Percentiles rank a stretch among this genome's conserved stretches.
phyloP scores from a whole-genome alignment of 2,888 invertebrate species.

The Zaprionus obscuricornis region DNA sequence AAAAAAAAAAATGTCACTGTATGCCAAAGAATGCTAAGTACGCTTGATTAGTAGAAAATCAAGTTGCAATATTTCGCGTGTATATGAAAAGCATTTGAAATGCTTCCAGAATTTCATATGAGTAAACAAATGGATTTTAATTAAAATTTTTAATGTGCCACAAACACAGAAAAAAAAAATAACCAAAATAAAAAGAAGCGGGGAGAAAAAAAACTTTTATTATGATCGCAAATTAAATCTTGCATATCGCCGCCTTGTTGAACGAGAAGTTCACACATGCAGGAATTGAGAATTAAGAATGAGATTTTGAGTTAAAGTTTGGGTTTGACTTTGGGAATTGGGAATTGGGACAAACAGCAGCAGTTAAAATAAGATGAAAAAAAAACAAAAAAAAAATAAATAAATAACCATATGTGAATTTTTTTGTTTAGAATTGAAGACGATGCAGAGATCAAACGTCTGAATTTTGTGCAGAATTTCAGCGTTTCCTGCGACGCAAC shows the following conservation, averaged over 20 bases:
- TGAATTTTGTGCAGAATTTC: slow-evolving; percentile 18
- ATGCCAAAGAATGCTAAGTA: too few relatives aligned
- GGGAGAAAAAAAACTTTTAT: too few relatives aligned
- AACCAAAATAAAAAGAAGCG: too few relatives aligned
- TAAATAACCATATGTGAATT: slow-evolving; percentile 31
- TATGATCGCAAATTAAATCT: slow-evolving; percentile 66
- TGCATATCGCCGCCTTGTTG: slow-evolving; percentile 69
- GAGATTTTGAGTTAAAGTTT: neutral
- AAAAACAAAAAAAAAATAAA: too few relatives aligned
- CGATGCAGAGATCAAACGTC: slow-evolving; percentile 23
- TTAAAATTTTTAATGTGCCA: slow-evolving; percentile 54
- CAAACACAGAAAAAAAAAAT: slow-evolving; percentile 32
- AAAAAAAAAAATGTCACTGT: too few relatives aligned
- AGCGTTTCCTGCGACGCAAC: slow-evolving; percentile 56
- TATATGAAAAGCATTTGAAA: too few relatives aligned
- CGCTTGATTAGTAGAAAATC: too few relatives aligned
- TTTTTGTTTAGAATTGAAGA: slow-evolving; percentile 52
- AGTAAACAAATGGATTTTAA: slow-evolving; percentile 57
- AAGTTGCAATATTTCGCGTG: too few relatives aligned
- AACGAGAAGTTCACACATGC: slow-evolving; percentile 36
- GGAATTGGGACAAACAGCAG: slow-evolving; percentile 24
- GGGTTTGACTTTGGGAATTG: slow-evolving; percentile 16
- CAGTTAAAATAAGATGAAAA: too few relatives aligned
- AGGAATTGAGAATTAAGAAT: neutral
- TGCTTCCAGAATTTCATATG: slow-evolving; percentile 39